These are phyloP conservation scores for Cirrhinus mrigala DNA, from an alignment of 2,797 vertebrate species.

Conservation along the genomic window DNA sequence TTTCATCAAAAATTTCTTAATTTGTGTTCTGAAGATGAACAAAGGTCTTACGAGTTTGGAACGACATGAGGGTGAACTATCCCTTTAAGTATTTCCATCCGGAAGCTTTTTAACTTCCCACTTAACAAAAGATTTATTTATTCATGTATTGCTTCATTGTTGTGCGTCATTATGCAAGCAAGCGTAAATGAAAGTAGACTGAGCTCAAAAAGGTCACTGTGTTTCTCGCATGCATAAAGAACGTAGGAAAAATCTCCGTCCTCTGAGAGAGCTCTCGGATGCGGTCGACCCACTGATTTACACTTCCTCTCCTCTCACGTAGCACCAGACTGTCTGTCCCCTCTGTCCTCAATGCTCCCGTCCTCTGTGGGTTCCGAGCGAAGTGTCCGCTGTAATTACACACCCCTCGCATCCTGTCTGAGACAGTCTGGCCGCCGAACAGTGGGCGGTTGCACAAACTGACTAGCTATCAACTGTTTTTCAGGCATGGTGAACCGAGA, in stretches of 20 bases:
- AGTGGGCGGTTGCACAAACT: slow-evolving; percentile 8
- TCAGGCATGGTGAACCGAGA: slow-evolving; percentile 97
- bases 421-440: slow-evolving; percentile 1
- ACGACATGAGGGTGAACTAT: not conserved
- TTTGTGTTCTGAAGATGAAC: not conserved
- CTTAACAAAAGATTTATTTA: slow-evolving; percentile 11
- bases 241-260: not conserved
- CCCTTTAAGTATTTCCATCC: not conserved
- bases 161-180: slow-evolving; percentile 10
- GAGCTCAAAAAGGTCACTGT: not conserved
- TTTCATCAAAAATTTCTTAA: too few species aligned
- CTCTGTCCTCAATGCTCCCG: not conserved
- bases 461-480: not conserved
- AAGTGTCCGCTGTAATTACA: slow-evolving; percentile 24
- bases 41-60: not conserved
- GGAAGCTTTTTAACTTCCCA: slow-evolving; percentile 11
- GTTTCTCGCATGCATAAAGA: not conserved
- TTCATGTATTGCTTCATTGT: not conserved
- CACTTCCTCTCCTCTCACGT: not conserved
- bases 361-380: not conserved
- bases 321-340: slow-evolving; percentile 26
- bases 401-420: slow-evolving; percentile 21
- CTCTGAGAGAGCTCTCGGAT: not conserved
- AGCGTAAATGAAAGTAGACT: not conserved
- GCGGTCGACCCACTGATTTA: not conserved